phyloP scores from a whole-genome alignment of 2,113 vertebrate species.

The Python bivittatus region DNA sequence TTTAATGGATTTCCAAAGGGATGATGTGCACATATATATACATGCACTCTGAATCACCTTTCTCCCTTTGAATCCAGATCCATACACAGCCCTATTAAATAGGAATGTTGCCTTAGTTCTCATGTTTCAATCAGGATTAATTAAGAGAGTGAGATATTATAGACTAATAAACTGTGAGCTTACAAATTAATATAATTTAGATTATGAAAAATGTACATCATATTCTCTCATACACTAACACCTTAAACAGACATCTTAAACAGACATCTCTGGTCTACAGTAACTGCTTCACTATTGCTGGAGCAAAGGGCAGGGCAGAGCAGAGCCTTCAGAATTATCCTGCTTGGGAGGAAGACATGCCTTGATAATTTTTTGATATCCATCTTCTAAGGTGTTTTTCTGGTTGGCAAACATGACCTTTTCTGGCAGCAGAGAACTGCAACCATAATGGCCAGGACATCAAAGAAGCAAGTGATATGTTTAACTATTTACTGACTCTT shows the following conservation, averaged over 20 bases:
- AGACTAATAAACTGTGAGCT: too few species aligned
- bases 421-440: not conserved
- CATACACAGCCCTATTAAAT: not conserved
- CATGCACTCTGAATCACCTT: not conserved
- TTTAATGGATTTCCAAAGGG: not conserved
- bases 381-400: not conserved
- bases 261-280: not conserved
- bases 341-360: not conserved
- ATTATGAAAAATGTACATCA: not conserved
- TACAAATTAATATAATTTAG: too few species aligned
- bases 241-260: not conserved
- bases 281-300: not conserved
- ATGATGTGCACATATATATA: not conserved
- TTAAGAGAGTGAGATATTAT: not conserved
- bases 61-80: not conserved
- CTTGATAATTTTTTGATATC: not conserved
- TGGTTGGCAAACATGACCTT: not conserved
- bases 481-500: not conserved
- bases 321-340: not conserved
- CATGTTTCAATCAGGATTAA: not conserved
- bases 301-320: not conserved
- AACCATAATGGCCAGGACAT: not conserved
- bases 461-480: not conserved
- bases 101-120: not conserved
- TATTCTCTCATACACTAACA: not conserved